Conservation (phyloP, 2,797 vertebrate species). For the Xyrichtys novacula region DNA sequence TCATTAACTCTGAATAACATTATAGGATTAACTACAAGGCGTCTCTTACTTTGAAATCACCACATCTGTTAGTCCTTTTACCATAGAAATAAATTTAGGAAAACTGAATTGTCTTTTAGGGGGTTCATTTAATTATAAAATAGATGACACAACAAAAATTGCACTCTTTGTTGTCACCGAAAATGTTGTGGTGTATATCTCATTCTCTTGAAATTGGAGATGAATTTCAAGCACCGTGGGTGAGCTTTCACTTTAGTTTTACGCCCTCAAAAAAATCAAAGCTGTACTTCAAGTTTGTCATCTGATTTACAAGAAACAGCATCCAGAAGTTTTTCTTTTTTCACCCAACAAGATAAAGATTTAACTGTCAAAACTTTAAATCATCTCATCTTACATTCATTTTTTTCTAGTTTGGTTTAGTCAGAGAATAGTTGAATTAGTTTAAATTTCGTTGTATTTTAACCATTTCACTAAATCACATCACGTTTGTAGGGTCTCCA, state of each 20-base stretch:
- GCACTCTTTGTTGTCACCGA: not conserved
- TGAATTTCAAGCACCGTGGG: constrained; percentile 28
- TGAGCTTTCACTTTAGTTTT: constrained; percentile 46
- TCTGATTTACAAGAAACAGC: constrained; percentile 72
- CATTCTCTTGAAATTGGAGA: constrained; percentile 5
- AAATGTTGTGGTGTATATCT: not conserved
- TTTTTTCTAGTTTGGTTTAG: too few relatives aligned
- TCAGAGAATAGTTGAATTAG: too few relatives aligned
- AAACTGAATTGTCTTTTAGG: not conserved
- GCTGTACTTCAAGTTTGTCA: constrained; percentile 59
- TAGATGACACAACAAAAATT: not conserved
- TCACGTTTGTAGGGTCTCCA: too few relatives aligned
- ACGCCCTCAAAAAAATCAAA: constrained; percentile 41
- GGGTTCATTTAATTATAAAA: not conserved
- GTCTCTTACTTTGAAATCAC: not conserved
- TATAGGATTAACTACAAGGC: constrained; percentile 39
- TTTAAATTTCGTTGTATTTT: too few relatives aligned
- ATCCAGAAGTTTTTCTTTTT: too few relatives aligned
- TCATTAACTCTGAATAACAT: constrained; percentile 64
- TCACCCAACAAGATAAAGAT: too few relatives aligned
- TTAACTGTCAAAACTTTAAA: too few relatives aligned
- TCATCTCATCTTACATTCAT: too few relatives aligned
- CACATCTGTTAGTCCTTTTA: not conserved
- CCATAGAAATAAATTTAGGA: too few relatives aligned
- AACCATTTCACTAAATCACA: too few relatives aligned